Evolutionary conservation across 2,888 invertebrate species (phyloP).

Genomic region (Pseudococcus viburni): DNA sequence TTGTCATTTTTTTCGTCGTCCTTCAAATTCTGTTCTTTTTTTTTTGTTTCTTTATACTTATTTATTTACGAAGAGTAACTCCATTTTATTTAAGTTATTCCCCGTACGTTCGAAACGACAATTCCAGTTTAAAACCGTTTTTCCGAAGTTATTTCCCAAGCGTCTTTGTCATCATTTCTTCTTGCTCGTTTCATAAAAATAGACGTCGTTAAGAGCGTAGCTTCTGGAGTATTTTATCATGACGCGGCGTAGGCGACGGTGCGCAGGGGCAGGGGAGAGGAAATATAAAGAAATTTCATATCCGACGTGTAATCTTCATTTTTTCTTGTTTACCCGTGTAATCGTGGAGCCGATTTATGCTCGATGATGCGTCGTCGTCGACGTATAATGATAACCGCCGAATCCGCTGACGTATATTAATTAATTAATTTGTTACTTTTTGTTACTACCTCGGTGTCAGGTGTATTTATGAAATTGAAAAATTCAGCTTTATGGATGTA

Average conservation of each 20-base stretch:
- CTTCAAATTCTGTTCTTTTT: background rate
- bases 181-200: conserved; percentile 26
- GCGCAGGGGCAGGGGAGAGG: background rate
- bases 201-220: conserved; percentile 23
- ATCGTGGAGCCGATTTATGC: conserved; percentile 23
- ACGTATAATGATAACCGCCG: background rate
- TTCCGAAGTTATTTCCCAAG: conserved; percentile 43
- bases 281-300: conserved; percentile 24
- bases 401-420: too few species aligned
- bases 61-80: conserved; percentile 24
- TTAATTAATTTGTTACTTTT: too few species aligned
- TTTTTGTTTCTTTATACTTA: background rate
- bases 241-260: background rate
- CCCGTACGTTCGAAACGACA: conserved; percentile 26
- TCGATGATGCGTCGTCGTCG: background rate
- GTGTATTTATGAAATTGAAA: too few species aligned
- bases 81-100: conserved; percentile 32
- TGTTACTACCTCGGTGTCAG: too few species aligned
- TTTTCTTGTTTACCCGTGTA: conserved; percentile 20
- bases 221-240: conserved; percentile 13
- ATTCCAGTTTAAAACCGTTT: conserved; percentile 36
- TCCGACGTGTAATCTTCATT: conserved; percentile 31
- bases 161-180: conserved; percentile 43
- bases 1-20: background rate
- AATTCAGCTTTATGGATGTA: too few species aligned